A percentile compares a stretch with the other conserved stretches of the same genome.
Conservation (phyloP, 1,140 invertebrate species). For the Drosophila trapezifrons region DNA sequence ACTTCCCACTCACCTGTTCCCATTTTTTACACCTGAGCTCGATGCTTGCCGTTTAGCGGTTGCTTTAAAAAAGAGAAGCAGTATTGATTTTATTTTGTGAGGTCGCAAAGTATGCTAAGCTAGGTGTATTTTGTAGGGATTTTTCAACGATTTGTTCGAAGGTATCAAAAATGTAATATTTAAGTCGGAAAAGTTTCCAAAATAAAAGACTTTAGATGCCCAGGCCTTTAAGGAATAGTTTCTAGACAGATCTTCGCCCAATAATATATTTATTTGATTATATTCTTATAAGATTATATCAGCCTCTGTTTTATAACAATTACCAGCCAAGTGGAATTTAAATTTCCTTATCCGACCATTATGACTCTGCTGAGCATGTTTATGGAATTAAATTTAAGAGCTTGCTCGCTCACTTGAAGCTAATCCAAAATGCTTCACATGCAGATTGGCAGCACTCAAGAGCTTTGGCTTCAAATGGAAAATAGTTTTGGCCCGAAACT, state of each 20-base stretch:
- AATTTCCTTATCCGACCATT: slow-evolving; percentile 8
- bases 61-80: slow-evolving; percentile 7
- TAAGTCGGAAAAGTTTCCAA: too few species aligned
- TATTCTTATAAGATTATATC: not conserved
- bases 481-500: slow-evolving; percentile 31
- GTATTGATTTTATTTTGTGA: slow-evolving; percentile 33
- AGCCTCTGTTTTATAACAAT: slow-evolving; percentile 10
- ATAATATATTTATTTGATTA: not conserved
- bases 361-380: slow-evolving; percentile 7
- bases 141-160: slow-evolving; percentile 2
- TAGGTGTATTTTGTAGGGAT: slow-evolving; percentile 3
- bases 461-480: slow-evolving; percentile 33
- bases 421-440: slow-evolving; percentile 38
- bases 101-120: slow-evolving; percentile 8
- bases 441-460: slow-evolving; percentile 26
- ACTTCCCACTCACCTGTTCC: slow-evolving; percentile 11
- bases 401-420: slow-evolving; percentile 21
- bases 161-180: not conserved
- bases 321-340: slow-evolving; percentile 4
- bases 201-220: not conserved
- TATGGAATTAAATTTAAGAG: slow-evolving; percentile 42
- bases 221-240: not conserved
- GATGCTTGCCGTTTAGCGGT: slow-evolving; percentile 37
- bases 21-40: slow-evolving; percentile 34
- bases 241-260: not conserved